Conservation (phyloP, 2,797 vertebrate species). For the Danionella dracula region DNA sequence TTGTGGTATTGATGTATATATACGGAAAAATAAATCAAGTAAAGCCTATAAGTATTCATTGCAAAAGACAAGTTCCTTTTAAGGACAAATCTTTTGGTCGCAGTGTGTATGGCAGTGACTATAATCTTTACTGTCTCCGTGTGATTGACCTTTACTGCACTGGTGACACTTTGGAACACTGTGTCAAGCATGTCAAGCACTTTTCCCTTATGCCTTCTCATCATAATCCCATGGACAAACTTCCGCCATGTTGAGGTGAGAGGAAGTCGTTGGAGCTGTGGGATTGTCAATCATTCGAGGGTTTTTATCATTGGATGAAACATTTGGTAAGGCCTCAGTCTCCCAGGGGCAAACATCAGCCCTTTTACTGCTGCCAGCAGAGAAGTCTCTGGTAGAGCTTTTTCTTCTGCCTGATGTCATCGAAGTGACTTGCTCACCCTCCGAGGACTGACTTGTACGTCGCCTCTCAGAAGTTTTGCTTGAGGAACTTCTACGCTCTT, state of each 20-base stretch:
- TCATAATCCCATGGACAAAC: conserved; percentile 79
- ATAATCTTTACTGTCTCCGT: too few species aligned
- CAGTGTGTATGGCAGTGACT: too few species aligned
- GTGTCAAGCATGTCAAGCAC: conserved; percentile 63
- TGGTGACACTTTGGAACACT: not conserved
- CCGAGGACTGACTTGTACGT: conserved; percentile 63
- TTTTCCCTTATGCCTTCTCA: conserved; percentile 63
- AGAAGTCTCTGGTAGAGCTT: conserved; percentile 69
- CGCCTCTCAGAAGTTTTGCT: conserved; percentile 69
- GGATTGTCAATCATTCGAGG: conserved; percentile 46
- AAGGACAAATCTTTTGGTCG: too few species aligned
- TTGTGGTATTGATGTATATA: too few species aligned
- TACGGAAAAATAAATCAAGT: too few species aligned
- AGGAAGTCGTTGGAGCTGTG: conserved; percentile 57
- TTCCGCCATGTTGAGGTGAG: conserved; percentile 59
- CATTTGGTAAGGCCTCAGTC: conserved; percentile 41
- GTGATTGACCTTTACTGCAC: too few species aligned
- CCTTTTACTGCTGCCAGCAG: conserved; percentile 61
- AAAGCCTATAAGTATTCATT: too few species aligned
- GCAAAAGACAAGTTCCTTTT: too few species aligned
- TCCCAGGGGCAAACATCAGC: conserved; percentile 68
- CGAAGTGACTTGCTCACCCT: conserved; percentile 46
- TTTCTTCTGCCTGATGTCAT: conserved; percentile 57
- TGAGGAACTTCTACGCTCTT: conserved; percentile 69
- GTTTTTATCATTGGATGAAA: conserved; percentile 32